These are phyloP conservation scores for Euclidia mi DNA, from an alignment of 2,888 invertebrate genomes.

Conservation along the genomic window DNA sequence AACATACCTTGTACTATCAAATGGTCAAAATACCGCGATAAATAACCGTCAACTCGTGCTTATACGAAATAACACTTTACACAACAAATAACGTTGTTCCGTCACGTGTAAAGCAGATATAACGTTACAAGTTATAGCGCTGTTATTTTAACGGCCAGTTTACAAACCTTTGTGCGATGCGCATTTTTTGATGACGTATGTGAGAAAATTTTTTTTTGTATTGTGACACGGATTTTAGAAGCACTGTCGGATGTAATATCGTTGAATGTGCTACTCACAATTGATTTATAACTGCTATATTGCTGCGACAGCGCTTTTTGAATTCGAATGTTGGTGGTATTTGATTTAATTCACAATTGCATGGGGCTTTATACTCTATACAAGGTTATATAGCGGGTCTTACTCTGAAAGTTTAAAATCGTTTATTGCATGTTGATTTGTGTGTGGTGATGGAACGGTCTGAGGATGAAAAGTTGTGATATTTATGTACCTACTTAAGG, in stretches of 20 bases:
- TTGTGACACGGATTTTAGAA: conserved; percentile 10
- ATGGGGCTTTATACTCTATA: too few species aligned
- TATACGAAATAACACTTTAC: conserved; percentile 6
- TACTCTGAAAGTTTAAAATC: too few species aligned
- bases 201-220: conserved; percentile 8
- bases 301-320: not conserved
- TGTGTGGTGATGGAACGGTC: too few species aligned
- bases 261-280: conserved; percentile 10
- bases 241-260: conserved; percentile 8
- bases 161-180: conserved; percentile 20
- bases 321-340: not conserved
- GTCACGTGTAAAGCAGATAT: conserved; percentile 55
- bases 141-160: conserved; percentile 51
- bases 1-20: too few species aligned
- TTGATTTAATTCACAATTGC: not conserved
- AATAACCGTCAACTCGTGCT: not conserved
- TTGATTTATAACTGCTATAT: conserved; percentile 15
- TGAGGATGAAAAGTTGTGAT: too few species aligned
- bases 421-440: too few species aligned
- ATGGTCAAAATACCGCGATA: not conserved
- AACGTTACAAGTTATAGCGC: conserved; percentile 43
- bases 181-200: conserved; percentile 26
- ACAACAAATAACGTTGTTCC: conserved; percentile 47
- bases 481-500: too few species aligned
- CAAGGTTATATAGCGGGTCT: too few species aligned